Evolutionary conservation across 2,113 vertebrate species (phyloP).

Genomic region (Blennius ocellaris): DNA sequence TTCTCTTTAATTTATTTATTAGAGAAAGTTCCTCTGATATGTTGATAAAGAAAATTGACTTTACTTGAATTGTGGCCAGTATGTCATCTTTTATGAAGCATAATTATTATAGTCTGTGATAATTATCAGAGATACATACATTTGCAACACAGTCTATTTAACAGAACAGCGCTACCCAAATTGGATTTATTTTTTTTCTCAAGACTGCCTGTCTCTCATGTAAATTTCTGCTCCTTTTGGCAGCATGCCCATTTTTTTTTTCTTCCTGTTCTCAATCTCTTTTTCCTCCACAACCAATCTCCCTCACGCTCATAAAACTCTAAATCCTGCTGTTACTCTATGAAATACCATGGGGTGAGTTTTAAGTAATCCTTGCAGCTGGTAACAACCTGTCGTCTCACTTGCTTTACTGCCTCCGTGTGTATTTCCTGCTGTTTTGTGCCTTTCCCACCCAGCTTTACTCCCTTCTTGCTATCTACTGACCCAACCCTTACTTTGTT

Average conservation of each 20-base stretch:
- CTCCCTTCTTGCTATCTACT: slow-evolving; percentile 21
- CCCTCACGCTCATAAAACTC: slow-evolving; percentile 56
- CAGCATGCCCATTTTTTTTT: slow-evolving; percentile 45
- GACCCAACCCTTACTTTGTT: slow-evolving; percentile 21
- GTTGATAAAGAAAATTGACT: neutral
- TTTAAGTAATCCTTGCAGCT: slow-evolving; percentile 55
- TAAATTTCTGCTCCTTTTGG: slow-evolving; percentile 54
- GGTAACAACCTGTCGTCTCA: slow-evolving; percentile 46
- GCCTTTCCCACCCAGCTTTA: slow-evolving; percentile 33
- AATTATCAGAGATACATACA: slow-evolving; percentile 29
- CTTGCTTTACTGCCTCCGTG: slow-evolving; percentile 45
- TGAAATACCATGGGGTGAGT: slow-evolving; percentile 36
- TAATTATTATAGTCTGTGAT: slow-evolving; percentile 9
- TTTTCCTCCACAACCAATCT: slow-evolving; percentile 50
- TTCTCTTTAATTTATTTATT: too few relatives aligned
- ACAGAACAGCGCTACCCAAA: slow-evolving; percentile 12
- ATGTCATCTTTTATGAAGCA: neutral
- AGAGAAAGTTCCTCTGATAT: neutral
- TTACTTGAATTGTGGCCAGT: neutral
- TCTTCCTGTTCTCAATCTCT: slow-evolving; percentile 40
- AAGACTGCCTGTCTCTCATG: slow-evolving; percentile 48
- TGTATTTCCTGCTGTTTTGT: slow-evolving; percentile 39
- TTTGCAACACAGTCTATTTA: slow-evolving; percentile 28
- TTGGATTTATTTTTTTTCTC: slow-evolving; percentile 20
- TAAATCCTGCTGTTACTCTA: slow-evolving; percentile 63